Evolutionary conservation across 2,888 invertebrate genomes (phyloP), one percentile per base, ranked within the genome.

Genomic region (Deilephila porcellus): DNA sequence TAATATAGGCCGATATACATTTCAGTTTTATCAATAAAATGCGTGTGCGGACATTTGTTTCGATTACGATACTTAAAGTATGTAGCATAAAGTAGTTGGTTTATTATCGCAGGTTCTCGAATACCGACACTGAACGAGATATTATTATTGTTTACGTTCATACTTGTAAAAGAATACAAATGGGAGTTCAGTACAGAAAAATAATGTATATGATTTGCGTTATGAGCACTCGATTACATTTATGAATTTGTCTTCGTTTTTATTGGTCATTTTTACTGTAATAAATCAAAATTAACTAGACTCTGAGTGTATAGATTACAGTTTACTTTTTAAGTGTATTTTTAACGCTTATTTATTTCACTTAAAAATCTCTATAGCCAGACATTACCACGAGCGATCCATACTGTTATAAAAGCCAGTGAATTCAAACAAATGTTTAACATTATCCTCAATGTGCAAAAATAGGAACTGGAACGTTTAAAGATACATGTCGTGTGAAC

Each of bases 391-490:
- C 14, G 45, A 67, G 45, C 4, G 14, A 67, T 45, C 20, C 37
- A 37, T 37, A 37, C 11, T 11, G 64, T 25, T 62, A 5, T 32
- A 32, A 7, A 52, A 52, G 37, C 45, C 64, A 45, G 64, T 64
- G n/a, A 64, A 45, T 34, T 34, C 11, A 62, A 32, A 53, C 19
- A 71, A 60, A 72, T 20, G 53, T 53, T 63, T n/a, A 32, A 72
- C 56, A 52, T 52, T 67, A 52, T 67, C 52, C 14, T 67, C 73
- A 75, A 79, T 81, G 81, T 82, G 86, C 79, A 76, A 86, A 82
- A 84, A 85, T 88, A 88, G 88, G 86, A 88, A 88, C 88, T 87
- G 87, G 83, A 78, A 82, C 80, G 76, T 79, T 76, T 80, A 78
- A 25, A 76, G 67, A 25, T 64, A 64, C 45, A 14, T 17, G 25